Base-by-base conservation (phyloP, 2,888 invertebrate species). In the Psococerastis gibbosa region DNA sequence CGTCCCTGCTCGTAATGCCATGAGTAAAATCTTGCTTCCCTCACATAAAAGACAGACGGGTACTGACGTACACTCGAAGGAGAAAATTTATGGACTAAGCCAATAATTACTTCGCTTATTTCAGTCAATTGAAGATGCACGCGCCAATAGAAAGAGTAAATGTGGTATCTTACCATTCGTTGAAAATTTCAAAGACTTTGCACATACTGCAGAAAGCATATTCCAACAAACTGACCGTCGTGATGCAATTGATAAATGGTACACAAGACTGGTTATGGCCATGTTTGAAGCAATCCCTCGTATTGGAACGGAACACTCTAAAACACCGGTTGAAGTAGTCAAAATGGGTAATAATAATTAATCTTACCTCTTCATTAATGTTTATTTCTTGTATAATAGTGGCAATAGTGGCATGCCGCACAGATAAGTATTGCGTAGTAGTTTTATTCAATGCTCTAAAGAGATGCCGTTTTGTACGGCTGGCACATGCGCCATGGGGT, bases 161-260 rank as follows among this genome's bases (percentile, higher is more conserved):
- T 87, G 89, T 63, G 92, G 89, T 33, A 80, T 95, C 54, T 65
- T 95, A 46, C 75, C 82, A 1, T 92, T 89, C 63, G 78, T 94
- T 23, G 75, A 76, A 47, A 87, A 88, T 62, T 83, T 94, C 62
- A 91, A 70, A 68, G 76, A 79, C 52, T 85, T 97, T 66, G 81
- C 88, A 11, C 70, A 70, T 52, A 82, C 80, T 44, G 80, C 89
- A 13, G 95, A 95, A 62, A 73, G 70, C 46, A 82, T 94, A 49
- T 88, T 97, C 60, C 73, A 74, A 48, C 80, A 78, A 55, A 82
- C 87, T 23, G 85, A 85, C 50, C 69, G 94, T 43, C 75, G 88
- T 53, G 78, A 82, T 2, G 92, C 92, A 63, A 70, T 92, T 51
- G 91, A 94, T 58, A 87, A 91, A 57, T 91, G 89, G 85, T 85